Percentiles rank a stretch among this genome's conserved stretches.
Conservation (phyloP, 2,888 invertebrate species). For the Slavum lentiscoides region DNA sequence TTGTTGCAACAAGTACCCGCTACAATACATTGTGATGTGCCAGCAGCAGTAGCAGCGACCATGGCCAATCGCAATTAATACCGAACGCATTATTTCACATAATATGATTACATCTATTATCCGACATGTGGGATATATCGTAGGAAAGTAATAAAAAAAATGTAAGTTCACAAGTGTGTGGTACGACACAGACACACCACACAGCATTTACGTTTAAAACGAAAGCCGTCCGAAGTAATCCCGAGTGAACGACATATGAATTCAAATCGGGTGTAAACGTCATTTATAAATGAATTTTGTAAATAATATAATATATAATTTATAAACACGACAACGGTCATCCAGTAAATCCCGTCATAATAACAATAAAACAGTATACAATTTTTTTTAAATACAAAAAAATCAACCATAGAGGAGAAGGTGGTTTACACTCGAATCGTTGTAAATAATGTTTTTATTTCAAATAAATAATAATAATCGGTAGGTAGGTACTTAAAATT, state of each 20-base stretch:
- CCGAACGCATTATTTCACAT: constrained; percentile 1
- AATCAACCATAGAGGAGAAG: background rate
- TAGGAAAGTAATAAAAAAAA: background rate
- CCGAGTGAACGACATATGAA: too few species aligned
- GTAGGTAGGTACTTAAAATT: background rate
- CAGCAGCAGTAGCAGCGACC: background rate
- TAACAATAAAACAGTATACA: too few species aligned
- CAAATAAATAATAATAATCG: background rate
- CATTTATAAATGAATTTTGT: too few species aligned
- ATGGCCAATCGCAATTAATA: constrained; percentile 23
- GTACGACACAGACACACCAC: too few species aligned
- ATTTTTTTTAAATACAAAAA: too few species aligned
- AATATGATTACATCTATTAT: constrained; percentile 5
- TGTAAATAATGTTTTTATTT: background rate
- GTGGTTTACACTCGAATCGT: background rate
- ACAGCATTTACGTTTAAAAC: background rate
- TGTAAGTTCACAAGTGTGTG: background rate
- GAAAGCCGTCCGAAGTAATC: background rate
- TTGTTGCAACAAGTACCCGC: background rate
- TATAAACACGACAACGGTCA: background rate
- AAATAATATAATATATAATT: too few species aligned
- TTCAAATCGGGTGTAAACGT: too few species aligned
- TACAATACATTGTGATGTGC: constrained; percentile 11
- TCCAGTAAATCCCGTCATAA: too few species aligned
- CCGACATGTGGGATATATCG: background rate